Conservation (phyloP, 2,888 invertebrate species). For the Thereva nobilitata region DNA sequence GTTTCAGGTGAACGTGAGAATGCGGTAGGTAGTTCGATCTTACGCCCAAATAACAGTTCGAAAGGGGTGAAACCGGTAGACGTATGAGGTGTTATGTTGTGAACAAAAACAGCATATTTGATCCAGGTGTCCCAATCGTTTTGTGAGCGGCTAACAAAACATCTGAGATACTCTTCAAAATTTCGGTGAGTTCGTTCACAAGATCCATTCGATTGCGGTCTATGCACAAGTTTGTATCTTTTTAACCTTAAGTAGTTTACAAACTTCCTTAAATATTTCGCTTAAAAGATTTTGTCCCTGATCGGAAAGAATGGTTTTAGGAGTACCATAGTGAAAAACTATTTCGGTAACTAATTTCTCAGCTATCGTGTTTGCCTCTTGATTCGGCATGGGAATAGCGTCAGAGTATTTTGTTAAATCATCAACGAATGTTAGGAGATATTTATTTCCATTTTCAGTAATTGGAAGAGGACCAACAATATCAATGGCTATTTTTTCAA, state of each 20-base stretch:
- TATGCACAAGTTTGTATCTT: background rate
- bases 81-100: background rate
- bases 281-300: background rate
- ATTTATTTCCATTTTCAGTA: slow-evolving; percentile 44
- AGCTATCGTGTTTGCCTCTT: slow-evolving; percentile 49
- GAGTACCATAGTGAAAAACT: background rate
- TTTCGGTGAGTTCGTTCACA: background rate
- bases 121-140: background rate
- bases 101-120: background rate
- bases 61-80: background rate
- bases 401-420: slow-evolving; percentile 46
- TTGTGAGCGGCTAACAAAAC: background rate
- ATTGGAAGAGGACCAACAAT: slow-evolving; percentile 48
- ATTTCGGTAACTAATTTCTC: slow-evolving; percentile 27
- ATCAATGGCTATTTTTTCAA: slow-evolving; percentile 47
- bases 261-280: background rate
- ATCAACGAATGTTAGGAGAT: slow-evolving; percentile 46
- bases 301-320: background rate
- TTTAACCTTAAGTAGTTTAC: background rate
- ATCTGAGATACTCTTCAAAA: background rate
- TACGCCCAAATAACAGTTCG: background rate
- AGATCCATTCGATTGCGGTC: background rate
- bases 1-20: background rate
- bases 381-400: slow-evolving; percentile 45
- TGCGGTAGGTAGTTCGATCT: background rate